Evolutionary conservation across 2,113 vertebrate species (phyloP).

Genomic region (Grallaria varia): DNA sequence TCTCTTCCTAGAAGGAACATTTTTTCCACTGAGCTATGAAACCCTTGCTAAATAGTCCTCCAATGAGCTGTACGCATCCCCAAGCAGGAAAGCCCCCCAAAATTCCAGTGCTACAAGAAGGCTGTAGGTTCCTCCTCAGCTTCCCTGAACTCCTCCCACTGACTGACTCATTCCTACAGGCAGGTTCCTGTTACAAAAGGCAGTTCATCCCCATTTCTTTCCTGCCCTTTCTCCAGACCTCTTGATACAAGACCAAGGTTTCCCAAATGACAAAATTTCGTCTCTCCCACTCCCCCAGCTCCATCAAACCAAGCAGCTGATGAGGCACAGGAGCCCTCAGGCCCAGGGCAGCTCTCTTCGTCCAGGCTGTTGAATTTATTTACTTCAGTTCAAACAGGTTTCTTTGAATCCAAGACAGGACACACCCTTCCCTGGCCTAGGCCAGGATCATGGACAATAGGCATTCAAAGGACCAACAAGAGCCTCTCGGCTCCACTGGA

Average conservation of each 20-base stretch:
- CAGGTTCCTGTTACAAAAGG: background rate
- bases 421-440: background rate
- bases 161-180: background rate
- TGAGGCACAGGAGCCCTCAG: background rate
- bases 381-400: background rate
- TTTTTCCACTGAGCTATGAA: background rate
- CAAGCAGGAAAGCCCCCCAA: background rate
- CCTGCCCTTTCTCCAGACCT: background rate
- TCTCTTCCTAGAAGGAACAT: background rate
- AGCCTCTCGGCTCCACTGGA: background rate
- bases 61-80: background rate
- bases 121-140: background rate
- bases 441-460: background rate
- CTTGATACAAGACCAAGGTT: background rate
- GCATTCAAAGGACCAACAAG: background rate
- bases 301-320: background rate
- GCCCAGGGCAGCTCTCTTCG: background rate
- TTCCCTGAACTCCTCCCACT: background rate
- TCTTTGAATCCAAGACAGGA: background rate
- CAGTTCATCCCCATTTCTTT: accelerated
- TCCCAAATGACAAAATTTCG: background rate
- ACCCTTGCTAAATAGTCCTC: background rate
- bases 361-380: background rate
- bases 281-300: background rate
- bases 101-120: background rate